A percentile compares a stretch with the other conserved stretches of the same genome.
Evolutionary conservation across 37 sponge, comb jelly and placozoan species (phyloP).

Genomic region (Aplysina aerophoba): DNA sequence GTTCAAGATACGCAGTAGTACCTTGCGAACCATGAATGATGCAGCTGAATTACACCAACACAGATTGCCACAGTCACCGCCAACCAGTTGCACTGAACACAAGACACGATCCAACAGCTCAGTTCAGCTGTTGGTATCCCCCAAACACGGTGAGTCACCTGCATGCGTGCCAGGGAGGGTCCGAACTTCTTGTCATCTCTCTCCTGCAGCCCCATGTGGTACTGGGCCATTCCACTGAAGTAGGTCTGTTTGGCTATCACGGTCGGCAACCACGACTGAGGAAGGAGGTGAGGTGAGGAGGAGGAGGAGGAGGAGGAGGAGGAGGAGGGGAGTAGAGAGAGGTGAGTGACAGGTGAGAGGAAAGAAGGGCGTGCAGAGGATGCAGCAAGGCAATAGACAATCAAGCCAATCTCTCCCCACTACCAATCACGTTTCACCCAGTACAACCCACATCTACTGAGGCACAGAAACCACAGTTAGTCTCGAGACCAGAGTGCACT

Average conservation of each 20-base stretch:
- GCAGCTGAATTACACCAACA: no score
- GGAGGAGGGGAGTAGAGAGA: not conserved
- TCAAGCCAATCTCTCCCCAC: no score
- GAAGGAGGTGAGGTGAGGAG: not conserved
- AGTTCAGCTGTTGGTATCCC: no score
- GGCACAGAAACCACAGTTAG: not conserved
- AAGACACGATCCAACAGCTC: no score
- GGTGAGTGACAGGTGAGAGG: not conserved
- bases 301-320: not conserved
- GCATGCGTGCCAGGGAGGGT: conserved; percentile 70
- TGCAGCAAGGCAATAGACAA: no score
- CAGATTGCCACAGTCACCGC: no score
- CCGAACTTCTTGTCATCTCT: conserved; percentile 77
- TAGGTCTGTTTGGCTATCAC: conserved; percentile 77
- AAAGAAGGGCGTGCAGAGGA: not conserved
- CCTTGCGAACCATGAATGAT: no score
- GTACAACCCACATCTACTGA: not conserved
- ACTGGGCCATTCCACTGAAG: conserved; percentile 85
- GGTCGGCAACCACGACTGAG: conserved; percentile 65
- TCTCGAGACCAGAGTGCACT: not conserved
- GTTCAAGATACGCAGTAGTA: no score
- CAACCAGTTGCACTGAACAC: no score
- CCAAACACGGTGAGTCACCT: conserved; percentile 42
- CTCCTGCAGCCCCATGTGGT: conserved; percentile 60
- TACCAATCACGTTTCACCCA: no score